Evolutionary conservation across 2,888 invertebrate species (phyloP).

Genomic region (Scaptomyza polygonia): DNA sequence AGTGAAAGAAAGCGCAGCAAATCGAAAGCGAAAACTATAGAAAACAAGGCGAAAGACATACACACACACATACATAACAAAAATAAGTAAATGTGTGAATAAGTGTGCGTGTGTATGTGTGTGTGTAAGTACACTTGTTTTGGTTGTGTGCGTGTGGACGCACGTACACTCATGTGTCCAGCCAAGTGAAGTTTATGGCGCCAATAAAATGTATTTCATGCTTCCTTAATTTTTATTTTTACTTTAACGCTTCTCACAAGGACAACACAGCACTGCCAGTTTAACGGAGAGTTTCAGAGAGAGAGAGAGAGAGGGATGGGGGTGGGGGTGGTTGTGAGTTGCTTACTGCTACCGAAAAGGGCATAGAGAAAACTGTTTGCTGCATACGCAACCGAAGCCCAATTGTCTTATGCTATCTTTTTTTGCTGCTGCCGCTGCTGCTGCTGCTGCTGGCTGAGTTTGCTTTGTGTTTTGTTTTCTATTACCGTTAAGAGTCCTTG

Average conservation of each 20-base stretch:
- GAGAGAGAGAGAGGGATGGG: too few relatives aligned
- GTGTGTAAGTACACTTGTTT: constrained; percentile 24
- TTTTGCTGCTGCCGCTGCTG: constrained; percentile 1
- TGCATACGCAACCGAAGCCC: constrained; percentile 53
- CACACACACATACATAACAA: constrained; percentile 21
- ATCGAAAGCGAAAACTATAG: constrained; percentile 79
- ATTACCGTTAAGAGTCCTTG: too few relatives aligned
- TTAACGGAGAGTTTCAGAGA: neutral
- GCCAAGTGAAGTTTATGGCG: constrained; percentile 83
- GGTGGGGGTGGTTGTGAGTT: too few relatives aligned
- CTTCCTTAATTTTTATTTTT: constrained; percentile 84
- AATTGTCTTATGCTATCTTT: constrained; percentile 50
- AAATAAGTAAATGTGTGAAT: neutral
- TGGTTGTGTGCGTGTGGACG: constrained; percentile 56
- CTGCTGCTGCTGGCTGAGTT: neutral
- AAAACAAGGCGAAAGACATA: constrained; percentile 54
- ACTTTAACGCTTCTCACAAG: constrained; percentile 74
- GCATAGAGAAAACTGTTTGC: constrained; percentile 13
- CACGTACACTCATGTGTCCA: constrained; percentile 83
- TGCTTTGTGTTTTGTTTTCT: neutral
- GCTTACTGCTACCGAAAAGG: constrained; percentile 35
- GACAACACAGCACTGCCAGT: constrained; percentile 31
- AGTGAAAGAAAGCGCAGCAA: constrained; percentile 75
- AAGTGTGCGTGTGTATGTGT: neutral
- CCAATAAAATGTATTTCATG: constrained; percentile 85